These are phyloP conservation scores for Bombus soroeensis DNA, from an alignment of 1,140 invertebrate species.

Conservation along the genomic window DNA sequence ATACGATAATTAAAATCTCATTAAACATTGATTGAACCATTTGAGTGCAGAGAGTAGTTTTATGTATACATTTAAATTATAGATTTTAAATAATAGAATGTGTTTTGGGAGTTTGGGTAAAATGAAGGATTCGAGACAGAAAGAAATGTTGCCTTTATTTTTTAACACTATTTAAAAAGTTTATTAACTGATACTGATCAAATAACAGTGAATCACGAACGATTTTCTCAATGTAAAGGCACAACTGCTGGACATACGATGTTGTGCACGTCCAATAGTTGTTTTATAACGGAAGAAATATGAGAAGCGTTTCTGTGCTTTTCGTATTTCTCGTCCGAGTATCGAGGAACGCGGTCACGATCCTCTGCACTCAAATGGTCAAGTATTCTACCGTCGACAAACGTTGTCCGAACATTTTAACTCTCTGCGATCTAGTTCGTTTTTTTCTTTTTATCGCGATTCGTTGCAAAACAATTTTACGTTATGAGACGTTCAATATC, in stretches of 20 bases:
- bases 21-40: conserved; percentile 9
- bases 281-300: conserved; percentile 15
- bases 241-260: conserved; percentile 30
- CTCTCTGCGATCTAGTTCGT: conserved; percentile 19
- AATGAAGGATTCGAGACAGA: conserved; percentile 13
- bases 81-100: not conserved
- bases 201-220: conserved; percentile 46
- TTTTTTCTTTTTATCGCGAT: not conserved
- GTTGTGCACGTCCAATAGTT: conserved; percentile 8
- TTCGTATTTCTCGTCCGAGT: conserved; percentile 11
- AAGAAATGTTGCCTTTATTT: conserved; percentile 19
- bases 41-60: conserved; percentile 28
- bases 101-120: not conserved
- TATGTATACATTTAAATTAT: not conserved
- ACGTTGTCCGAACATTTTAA: conserved; percentile 25
- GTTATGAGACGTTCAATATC: not conserved
- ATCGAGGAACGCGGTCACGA: conserved; percentile 16
- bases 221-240: conserved; percentile 36
- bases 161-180: conserved; percentile 56
- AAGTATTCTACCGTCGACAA: conserved; percentile 12
- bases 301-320: conserved; percentile 10
- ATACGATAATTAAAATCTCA: not conserved
- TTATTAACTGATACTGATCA: conserved; percentile 49
- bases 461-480: conserved; percentile 26
- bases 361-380: conserved; percentile 41